Conservation (phyloP, 1,140 invertebrate genomes). For the Caenorhabditis latens region DNA sequence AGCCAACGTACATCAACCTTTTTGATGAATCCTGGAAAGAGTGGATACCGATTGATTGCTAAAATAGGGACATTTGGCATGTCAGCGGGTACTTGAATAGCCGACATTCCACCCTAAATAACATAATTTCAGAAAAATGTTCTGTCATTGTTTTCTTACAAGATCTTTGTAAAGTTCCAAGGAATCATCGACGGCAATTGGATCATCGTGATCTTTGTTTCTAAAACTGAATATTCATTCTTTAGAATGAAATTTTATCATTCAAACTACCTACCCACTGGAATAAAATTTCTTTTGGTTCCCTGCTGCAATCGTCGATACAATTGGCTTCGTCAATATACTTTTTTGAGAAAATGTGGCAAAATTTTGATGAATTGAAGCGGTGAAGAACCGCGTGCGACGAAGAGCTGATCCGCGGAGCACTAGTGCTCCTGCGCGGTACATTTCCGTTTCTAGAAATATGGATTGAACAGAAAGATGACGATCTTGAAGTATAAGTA, state of each 20-base stretch:
- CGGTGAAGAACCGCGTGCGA: neutral
- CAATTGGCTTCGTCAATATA: neutral
- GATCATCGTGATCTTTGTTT: conserved; percentile 33
- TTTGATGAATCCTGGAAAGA: conserved; percentile 98
- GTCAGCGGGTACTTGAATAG: conserved; percentile 93
- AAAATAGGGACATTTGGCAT: conserved; percentile 96
- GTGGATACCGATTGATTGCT: conserved; percentile 91
- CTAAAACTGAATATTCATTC: neutral
- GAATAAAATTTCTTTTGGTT: conserved; percentile 6
- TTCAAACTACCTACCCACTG: neutral
- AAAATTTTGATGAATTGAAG: neutral
- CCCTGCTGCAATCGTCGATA: no score
- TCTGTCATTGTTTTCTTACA: neutral
- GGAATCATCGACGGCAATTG: conserved; percentile 24
- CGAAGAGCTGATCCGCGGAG: conserved; percentile 14
- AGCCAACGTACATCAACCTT: conserved; percentile 86
- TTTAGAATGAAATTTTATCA: neutral
- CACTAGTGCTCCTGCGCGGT: conserved; percentile 9
- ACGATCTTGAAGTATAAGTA: neutral
- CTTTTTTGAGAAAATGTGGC: conserved; percentile 17
- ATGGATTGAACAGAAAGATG: neutral
- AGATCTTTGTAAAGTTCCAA: conserved; percentile 27
- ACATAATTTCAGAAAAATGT: neutral
- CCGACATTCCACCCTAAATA: conserved; percentile 63
- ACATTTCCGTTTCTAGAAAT: neutral